A percentile compares a stretch with the other conserved stretches of the same genome.
Evolutionary conservation across 2,888 invertebrate genomes (phyloP).

Genomic region (Lycophotia porphyrea): DNA sequence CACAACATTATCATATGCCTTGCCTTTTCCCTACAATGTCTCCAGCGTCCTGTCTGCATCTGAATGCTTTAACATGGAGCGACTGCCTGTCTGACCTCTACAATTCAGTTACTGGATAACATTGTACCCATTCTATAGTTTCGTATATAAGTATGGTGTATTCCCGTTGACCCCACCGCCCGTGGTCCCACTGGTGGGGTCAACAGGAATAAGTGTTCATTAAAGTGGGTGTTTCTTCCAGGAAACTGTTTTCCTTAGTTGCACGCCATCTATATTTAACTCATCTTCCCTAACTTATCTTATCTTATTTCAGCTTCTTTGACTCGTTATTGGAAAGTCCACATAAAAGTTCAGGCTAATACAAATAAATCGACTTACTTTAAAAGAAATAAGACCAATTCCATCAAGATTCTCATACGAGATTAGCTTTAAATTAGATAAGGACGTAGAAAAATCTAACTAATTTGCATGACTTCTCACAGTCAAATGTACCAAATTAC

Average conservation of each 20-base stretch:
- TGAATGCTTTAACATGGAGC: background rate
- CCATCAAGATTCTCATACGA: background rate
- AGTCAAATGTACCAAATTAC: conserved; percentile 28
- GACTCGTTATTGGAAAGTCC: background rate
- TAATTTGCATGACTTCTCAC: conserved; percentile 25
- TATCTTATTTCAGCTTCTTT: too few relatives aligned
- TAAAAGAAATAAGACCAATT: background rate
- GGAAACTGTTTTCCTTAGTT: background rate
- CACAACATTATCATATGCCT: too few relatives aligned
- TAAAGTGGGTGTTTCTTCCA: background rate
- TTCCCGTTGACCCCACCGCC: too few relatives aligned
- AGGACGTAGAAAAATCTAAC: conserved; percentile 27
- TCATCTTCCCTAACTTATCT: too few relatives aligned
- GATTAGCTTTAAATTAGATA: conserved; percentile 10
- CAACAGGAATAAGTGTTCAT: too few relatives aligned
- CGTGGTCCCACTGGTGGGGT: too few relatives aligned
- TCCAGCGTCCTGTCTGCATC: background rate
- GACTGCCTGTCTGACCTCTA: background rate
- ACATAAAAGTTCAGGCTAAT: background rate
- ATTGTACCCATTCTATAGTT: background rate
- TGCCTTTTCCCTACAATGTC: too few relatives aligned
- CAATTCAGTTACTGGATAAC: background rate
- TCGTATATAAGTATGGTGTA: background rate
- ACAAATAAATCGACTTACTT: background rate
- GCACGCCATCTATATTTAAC: background rate